Evolutionary conservation across 2,113 vertebrate genomes (phyloP).

Genomic region (Equus przewalskii): DNA sequence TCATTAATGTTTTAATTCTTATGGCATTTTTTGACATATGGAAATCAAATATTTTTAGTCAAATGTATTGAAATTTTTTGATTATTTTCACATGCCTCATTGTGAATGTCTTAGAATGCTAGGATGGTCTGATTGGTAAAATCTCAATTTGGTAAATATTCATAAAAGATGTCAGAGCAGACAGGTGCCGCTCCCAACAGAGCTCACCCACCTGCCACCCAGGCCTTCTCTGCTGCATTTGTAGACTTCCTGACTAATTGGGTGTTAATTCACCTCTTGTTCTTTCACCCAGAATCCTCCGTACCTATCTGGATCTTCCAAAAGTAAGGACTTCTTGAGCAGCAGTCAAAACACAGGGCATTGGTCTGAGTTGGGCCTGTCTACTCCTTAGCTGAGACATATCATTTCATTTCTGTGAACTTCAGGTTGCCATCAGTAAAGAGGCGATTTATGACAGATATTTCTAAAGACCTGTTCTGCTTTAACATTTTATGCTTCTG

Average conservation of each 20-base stretch:
- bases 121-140: background rate
- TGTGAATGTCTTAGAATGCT: no score
- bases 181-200: background rate
- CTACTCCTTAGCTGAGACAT: no score
- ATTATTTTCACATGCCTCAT: background rate
- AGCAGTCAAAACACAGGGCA: background rate
- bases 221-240: background rate
- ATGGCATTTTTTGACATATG: background rate
- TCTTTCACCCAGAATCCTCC: background rate
- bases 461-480: no score
- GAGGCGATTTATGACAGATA: no score
- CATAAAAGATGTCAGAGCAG: background rate
- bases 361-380: background rate
- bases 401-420: no score
- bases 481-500: no score
- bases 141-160: background rate
- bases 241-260: background rate
- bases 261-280: no score
- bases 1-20: background rate
- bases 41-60: background rate
- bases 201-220: background rate
- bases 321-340: background rate
- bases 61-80: background rate
- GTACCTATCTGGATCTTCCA: background rate
- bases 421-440: no score